phyloP scores from a whole-genome alignment of 2,888 invertebrate genomes.

The Lasius fuliginosus region DNA sequence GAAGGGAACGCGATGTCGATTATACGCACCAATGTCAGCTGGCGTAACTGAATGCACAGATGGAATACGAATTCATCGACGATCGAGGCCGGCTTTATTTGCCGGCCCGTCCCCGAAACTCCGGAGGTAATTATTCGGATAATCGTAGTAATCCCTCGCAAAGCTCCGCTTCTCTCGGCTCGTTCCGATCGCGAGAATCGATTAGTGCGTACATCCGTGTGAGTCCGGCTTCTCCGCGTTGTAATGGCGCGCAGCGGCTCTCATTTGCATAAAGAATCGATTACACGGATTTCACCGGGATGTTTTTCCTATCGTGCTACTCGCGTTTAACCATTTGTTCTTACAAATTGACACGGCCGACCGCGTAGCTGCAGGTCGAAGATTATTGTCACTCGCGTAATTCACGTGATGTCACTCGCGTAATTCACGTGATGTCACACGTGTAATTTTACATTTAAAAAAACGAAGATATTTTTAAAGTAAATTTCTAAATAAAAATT shows the following conservation, averaged over 20 bases:
- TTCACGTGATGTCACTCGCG: not conserved
- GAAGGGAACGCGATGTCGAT: conserved; percentile 49
- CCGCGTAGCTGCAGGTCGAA: not conserved
- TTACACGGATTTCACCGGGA: conserved; percentile 37
- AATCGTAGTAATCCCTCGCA: conserved; percentile 82
- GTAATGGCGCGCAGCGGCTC: conserved; percentile 62
- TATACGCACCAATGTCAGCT: conserved; percentile 35
- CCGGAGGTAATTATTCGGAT: conserved; percentile 84
- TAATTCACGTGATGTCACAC: not conserved
- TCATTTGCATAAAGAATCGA: conserved; percentile 70
- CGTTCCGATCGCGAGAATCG: conserved; percentile 80
- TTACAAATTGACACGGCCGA: conserved; percentile 34
- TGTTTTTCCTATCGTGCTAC: conserved; percentile 38
- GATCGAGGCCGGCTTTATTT: conserved; percentile 75
- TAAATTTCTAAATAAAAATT: not conserved
- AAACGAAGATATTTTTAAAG: not conserved
- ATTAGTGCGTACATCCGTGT: conserved; percentile 75
- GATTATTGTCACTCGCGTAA: conserved; percentile 6
- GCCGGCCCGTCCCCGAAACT: conserved; percentile 75
- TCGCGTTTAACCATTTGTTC: conserved; percentile 39
- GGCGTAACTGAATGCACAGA: conserved; percentile 66
- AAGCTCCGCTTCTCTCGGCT: conserved; percentile 71
- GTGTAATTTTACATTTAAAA: not conserved
- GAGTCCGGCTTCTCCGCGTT: conserved; percentile 48
- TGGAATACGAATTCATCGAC: conserved; percentile 68